Base-by-base conservation (phyloP, 2,888 invertebrate species). In the Meloe dianella region DNA sequence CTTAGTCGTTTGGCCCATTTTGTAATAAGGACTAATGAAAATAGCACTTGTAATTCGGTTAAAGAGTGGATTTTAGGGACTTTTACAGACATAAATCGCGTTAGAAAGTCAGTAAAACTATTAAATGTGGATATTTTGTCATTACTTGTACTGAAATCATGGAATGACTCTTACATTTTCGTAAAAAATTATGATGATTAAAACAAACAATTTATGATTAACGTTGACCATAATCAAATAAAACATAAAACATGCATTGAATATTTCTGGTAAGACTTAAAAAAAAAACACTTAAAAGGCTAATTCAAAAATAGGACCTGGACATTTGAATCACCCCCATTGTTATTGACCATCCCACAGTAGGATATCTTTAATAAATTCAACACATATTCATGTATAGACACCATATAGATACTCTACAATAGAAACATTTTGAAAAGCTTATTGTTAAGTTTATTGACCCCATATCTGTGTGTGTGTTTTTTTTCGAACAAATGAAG, bases 401-500 rank as follows among this genome's bases (percentile, higher is more conserved):
- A 12, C 14, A 35, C 35, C 35, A 30, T 30, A 30, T 9, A 30
- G 38, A 41, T 20, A n/a, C n/a, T n/a, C n/a, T n/a, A 47, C 20
- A 47, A 20, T 47, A 47, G 47, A 20, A 14, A 12, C 12, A 35
- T 35, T 35, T 14, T 35, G 12, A 14, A 47, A 47, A 47, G 47
- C 47, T 47, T 47, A 22, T 47, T 47, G 47, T 47, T 22, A 20
- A 47, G 47, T 47, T 47, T 47, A 10, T 47, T 47, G 47, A 47
- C 47, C 47, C 47, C 20, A n/a, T n/a, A n/a, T 3, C 10, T n/a
- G 0, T 27, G 27, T 27, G 2, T 2, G 2, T 27, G 14, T 35
- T 35, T 35, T 35, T 35, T 35, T 35, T 1, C 3, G 5, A 12
- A 35, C 12, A 35, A 12, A 14, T 35, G 5, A 12, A 35, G 14